Evolutionary conservation across 2,797 vertebrate genomes (phyloP).

Genomic region (Gymnothorax javanicus): DNA sequence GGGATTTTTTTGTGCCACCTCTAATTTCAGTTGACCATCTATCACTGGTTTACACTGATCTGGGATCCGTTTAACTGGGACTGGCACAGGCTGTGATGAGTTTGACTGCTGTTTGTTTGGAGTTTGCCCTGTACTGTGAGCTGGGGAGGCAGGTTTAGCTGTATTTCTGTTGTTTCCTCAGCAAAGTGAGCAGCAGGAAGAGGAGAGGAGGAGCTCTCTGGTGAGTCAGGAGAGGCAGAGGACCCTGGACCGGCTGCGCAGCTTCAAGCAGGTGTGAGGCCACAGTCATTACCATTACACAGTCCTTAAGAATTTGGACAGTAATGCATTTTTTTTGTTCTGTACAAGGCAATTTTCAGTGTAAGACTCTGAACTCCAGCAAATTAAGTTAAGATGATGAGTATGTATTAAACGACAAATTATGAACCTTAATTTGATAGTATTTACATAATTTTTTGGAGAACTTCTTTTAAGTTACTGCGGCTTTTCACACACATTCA

Average conservation of each 20-base stretch:
- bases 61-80: not conserved
- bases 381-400: no score
- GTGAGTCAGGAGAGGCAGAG: constrained; percentile 91
- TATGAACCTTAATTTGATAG: no score
- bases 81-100: not conserved
- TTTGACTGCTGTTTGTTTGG: not conserved
- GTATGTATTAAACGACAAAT: no score
- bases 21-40: no score
- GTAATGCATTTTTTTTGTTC: no score
- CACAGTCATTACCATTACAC: not conserved
- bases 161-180: constrained; percentile 53
- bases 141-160: not conserved
- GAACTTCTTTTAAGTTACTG: no score
- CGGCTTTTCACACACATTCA: no score
- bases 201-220: constrained; percentile 79
- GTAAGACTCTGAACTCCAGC: no score
- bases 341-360: no score
- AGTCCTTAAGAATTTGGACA: no score
- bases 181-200: constrained; percentile 82
- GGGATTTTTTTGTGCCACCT: no score
- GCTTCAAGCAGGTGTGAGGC: constrained; percentile 86
- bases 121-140: not conserved
- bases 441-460: no score
- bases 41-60: not conserved
- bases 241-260: constrained; percentile 91